A percentile compares a stretch with the other conserved stretches of the same genome.
Evolutionary conservation across 2,797 vertebrate genomes (phyloP).

Genomic region (Lepus oiostolus): DNA sequence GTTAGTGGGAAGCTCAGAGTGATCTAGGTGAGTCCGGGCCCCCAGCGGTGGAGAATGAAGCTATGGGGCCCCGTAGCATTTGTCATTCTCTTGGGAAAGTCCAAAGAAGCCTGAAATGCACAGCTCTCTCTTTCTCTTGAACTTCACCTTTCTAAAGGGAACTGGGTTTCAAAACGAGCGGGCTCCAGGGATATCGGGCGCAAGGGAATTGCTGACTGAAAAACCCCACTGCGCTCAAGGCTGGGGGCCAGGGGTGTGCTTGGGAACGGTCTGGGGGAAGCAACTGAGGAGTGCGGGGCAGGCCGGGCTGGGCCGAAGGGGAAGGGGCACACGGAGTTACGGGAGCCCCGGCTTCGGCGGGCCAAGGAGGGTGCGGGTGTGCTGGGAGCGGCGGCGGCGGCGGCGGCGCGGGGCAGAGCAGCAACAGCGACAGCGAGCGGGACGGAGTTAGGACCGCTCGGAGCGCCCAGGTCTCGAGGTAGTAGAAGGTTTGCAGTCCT

Average conservation of each 20-base stretch:
- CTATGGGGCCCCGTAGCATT: background rate
- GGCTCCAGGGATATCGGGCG: constrained; percentile 4
- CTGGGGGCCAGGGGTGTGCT: constrained; percentile 4
- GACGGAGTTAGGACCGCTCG: constrained; percentile 94
- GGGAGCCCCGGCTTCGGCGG: background rate
- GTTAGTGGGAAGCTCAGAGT: background rate
- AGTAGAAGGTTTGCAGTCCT: constrained; percentile 88
- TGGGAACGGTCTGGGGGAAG: background rate
- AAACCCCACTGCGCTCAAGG: background rate
- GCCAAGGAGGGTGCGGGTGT: background rate
- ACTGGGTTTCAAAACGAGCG: background rate
- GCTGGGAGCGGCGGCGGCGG: background rate
- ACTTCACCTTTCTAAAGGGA: constrained; percentile 63
- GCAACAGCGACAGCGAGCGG: constrained; percentile 21
- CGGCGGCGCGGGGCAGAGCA: background rate
- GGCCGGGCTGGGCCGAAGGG: background rate
- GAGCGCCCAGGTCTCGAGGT: constrained; percentile 89
- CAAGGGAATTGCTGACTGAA: background rate
- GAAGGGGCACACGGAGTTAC: background rate
- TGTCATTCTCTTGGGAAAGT: background rate
- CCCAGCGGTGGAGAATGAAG: background rate
- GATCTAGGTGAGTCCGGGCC: background rate
- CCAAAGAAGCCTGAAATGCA: background rate
- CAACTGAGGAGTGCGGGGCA: background rate
- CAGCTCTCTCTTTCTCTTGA: background rate